Evolutionary conservation across 2,888 invertebrate species (phyloP).

Genomic region (Listrodromus nycthemerus): DNA sequence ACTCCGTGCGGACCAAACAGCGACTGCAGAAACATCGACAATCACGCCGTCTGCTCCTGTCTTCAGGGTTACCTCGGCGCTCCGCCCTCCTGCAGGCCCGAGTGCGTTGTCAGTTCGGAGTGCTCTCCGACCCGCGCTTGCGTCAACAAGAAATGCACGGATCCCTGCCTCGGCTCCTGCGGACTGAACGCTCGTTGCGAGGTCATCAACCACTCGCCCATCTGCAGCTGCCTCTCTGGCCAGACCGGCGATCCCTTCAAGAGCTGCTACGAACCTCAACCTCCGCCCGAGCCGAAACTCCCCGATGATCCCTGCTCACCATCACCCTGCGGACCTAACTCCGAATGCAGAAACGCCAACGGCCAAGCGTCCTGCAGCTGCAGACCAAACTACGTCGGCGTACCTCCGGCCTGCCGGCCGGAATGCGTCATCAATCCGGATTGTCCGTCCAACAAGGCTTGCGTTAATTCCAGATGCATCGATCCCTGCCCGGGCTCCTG

Average conservation of each 20-base stretch:
- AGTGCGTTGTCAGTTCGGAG: constrained; percentile 84
- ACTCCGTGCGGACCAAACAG: constrained; percentile 84
- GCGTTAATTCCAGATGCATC: constrained; percentile 92
- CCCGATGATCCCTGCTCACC: constrained; percentile 89
- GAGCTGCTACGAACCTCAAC: constrained; percentile 87
- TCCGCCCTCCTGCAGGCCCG: constrained; percentile 84
- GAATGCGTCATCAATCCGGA: constrained; percentile 94
- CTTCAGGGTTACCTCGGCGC: constrained; percentile 84
- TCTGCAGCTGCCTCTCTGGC: constrained; percentile 84
- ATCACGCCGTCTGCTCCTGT: constrained; percentile 85
- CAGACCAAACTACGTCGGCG: constrained; percentile 90
- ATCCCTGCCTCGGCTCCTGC: constrained; percentile 86
- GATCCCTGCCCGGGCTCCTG: constrained; percentile 94
- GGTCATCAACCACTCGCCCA: constrained; percentile 85
- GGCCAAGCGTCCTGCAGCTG: constrained; percentile 91
- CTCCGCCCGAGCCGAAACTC: constrained; percentile 78
- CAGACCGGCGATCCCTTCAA: constrained; percentile 91
- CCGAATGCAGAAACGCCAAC: constrained; percentile 89
- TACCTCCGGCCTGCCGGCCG: constrained; percentile 93
- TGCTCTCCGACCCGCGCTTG: constrained; percentile 87
- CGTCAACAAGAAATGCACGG: constrained; percentile 89
- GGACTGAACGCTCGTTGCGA: constrained; percentile 86
- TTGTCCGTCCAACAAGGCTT: constrained; percentile 91
- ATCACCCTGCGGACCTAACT: constrained; percentile 93
- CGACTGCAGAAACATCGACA: constrained; percentile 83